Percentiles rank a stretch among this genome's conserved stretches.
phyloP scores from a whole-genome alignment of 2,797 vertebrate genomes.

The Bradypus variegatus region DNA sequence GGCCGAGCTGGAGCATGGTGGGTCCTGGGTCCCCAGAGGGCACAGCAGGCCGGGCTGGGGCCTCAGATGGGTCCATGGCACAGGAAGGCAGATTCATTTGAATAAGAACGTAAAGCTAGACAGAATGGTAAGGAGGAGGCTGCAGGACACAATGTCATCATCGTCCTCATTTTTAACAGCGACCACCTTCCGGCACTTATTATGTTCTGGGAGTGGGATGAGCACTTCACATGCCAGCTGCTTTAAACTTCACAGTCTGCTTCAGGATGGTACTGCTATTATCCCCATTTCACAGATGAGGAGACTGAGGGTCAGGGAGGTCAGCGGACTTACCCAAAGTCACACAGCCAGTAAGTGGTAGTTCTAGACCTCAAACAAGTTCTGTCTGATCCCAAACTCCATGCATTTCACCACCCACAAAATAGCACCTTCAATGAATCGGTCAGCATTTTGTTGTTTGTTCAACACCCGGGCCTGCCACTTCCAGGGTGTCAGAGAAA shows the following conservation, averaged over 20 bases:
- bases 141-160: not conserved
- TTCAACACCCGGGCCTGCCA: not conserved
- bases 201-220: not conserved
- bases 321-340: not conserved
- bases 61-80: not conserved
- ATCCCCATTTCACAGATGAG: not conserved
- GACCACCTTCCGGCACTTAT: not conserved
- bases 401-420: not conserved
- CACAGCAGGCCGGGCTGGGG: rapidly evolving
- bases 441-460: not conserved
- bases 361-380: not conserved
- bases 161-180: not conserved
- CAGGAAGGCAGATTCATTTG: not conserved
- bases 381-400: not conserved
- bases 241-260: not conserved
- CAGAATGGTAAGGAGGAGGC: not conserved
- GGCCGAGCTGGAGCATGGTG: conserved; percentile 86
- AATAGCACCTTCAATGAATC: not conserved
- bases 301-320: not conserved
- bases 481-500: not conserved
- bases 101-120: not conserved
- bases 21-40: conserved; percentile 35
- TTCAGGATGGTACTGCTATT: not conserved
- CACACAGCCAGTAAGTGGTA: not conserved
- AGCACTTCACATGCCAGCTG: not conserved